Evolutionary conservation across 1,140 invertebrate genomes (phyloP), one percentile per base, ranked within the genome.

Genomic region (Orchestia grillus): DNA sequence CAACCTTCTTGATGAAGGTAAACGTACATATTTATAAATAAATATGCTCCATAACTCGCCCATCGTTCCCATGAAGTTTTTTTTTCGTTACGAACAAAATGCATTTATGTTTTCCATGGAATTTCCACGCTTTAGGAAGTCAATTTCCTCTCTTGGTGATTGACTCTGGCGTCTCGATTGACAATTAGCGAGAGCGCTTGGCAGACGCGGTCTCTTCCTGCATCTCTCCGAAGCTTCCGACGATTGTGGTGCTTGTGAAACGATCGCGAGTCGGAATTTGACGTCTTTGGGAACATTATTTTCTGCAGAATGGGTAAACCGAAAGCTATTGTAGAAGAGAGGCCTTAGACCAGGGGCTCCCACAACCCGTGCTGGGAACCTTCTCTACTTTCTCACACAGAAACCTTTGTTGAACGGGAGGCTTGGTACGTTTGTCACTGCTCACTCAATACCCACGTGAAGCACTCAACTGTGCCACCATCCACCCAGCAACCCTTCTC

Each of bases 271-370:
- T 77, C 62, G 62, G 62, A 77, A 77, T 77, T 77, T 77, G 62
- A 77, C 62, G 62, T 77, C 62, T 77, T 77, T 77, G 62, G 62
- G 62, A 77, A 77, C 62, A 77, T 77, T 77, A 36, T 77, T 53
- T 77, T 77, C 62, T 77, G 62, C 62, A 77, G 62, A 77, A 77
- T 77, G 62, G 62, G 62, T 77, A 77, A 77, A 77, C 62, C 62
- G 62, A 77, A 77, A 77, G 62, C 62, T 77, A 77, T 77, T 77
- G 62, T 77, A 77, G 62, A 77, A 77, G 62, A 77, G 62, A 36
- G 62, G 62, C 62, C 62, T 77, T 77, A 28, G 62, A 15, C 62
- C 62, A 77, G 62, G 11, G 62, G 62, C 62, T 77, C 62, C 11
- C 28, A 77, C 62, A 77, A 77, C 62, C 62, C 62, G 62, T 77